These are phyloP conservation scores for Oncorhynchus clarkii DNA, from an alignment of 2,113 vertebrate species.

Conservation along the genomic window DNA sequence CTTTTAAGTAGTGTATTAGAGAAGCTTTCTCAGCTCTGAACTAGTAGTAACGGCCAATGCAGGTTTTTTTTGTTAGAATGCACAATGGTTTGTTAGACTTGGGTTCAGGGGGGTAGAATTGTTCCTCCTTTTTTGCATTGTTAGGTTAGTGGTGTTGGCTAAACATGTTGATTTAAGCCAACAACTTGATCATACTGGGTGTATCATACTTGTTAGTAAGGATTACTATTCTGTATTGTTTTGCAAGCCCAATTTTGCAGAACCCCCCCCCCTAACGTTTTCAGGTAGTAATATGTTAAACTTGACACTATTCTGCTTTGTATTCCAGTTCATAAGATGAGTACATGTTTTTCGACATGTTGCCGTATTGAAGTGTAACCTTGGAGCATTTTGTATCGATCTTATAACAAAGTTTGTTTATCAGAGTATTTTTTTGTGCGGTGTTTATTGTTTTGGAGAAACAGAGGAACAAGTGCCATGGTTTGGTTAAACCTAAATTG, in stretches of 20 bases:
- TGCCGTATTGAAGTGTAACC: neutral
- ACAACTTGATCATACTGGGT: too few species aligned
- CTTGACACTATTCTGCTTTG: slow-evolving; percentile 32
- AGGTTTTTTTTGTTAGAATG: slow-evolving; percentile 29
- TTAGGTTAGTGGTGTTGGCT: slow-evolving; percentile 2
- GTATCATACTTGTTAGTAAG: neutral
- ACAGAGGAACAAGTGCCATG: neutral
- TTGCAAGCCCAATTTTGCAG: slow-evolving; percentile 4
- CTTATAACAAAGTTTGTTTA: neutral
- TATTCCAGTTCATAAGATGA: neutral
- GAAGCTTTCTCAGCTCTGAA: slow-evolving; percentile 19
- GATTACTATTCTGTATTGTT: slow-evolving; percentile 6
- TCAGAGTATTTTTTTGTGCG: neutral
- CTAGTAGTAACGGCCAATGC: slow-evolving; percentile 24
- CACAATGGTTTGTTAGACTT: slow-evolving; percentile 13
- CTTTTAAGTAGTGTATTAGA: slow-evolving; percentile 35
- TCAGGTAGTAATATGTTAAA: slow-evolving; percentile 1
- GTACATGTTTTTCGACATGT: neutral
- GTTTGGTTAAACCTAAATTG: neutral
- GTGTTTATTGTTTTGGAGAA: neutral
- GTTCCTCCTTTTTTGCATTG: neutral
- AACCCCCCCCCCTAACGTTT: neutral
- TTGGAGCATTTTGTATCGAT: neutral
- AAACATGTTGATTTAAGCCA: too few species aligned
- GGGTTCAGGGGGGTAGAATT: neutral